Evolutionary conservation across 2,113 vertebrate genomes (phyloP).

Genomic region (Bufo bufo): DNA sequence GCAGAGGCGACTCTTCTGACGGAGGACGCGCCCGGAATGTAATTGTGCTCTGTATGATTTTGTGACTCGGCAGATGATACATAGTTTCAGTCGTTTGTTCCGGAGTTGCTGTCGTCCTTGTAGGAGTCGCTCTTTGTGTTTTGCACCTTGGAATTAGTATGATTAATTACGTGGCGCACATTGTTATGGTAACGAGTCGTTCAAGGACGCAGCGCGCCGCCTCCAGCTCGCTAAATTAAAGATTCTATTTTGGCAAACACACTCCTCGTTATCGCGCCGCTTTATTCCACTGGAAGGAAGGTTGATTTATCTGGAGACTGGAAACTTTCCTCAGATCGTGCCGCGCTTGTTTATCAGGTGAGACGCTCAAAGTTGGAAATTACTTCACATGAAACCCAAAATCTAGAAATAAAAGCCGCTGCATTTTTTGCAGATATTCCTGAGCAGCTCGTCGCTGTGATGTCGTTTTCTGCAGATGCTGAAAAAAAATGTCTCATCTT

Average conservation of each 20-base stretch:
- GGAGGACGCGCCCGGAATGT: neutral
- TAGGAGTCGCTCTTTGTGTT: neutral
- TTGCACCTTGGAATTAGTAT: slow-evolving; percentile 28
- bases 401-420: neutral
- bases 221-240: slow-evolving; percentile 11
- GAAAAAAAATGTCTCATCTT: neutral
- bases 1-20: neutral
- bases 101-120: slow-evolving; percentile 28
- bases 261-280: slow-evolving; percentile 1
- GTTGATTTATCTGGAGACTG: slow-evolving; percentile 27
- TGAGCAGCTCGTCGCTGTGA: neutral
- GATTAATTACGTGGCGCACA: slow-evolving; percentile 29
- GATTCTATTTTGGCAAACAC: slow-evolving; percentile 38
- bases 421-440: neutral
- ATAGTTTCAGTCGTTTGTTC: slow-evolving; percentile 29
- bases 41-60: neutral
- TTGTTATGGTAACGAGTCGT: slow-evolving; percentile 33
- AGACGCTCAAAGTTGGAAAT: neutral
- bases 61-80: neutral
- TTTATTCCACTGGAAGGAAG: slow-evolving; percentile 14
- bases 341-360: slow-evolving; percentile 13
- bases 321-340: slow-evolving; percentile 3
- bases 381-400: neutral
- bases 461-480: neutral
- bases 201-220: slow-evolving; percentile 4